Percentiles rank a stretch among this genome's conserved stretches.
These are phyloP conservation scores for Troglohyphantes excavatus DNA, from an alignment of 2,888 invertebrate species.

Conservation along the genomic window DNA sequence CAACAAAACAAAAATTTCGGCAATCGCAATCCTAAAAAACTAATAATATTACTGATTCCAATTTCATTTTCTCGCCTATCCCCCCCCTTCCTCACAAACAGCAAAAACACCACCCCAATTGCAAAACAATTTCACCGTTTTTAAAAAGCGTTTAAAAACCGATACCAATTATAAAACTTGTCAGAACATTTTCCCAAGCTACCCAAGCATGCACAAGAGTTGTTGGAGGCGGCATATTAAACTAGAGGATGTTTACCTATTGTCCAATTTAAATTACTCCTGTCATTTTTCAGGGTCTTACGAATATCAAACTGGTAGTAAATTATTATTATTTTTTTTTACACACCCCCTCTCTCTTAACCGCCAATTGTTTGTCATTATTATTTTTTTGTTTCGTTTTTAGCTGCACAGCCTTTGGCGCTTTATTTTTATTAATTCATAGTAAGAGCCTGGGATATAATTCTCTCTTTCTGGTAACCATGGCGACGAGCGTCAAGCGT, in stretches of 20 bases:
- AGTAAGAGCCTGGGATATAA: constrained; percentile 38
- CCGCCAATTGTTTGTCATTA: constrained; percentile 61
- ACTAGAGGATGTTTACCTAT: constrained; percentile 72
- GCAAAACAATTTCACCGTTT: constrained; percentile 66
- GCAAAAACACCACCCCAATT: constrained; percentile 36
- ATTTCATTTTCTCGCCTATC: constrained; percentile 28
- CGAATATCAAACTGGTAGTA: constrained; percentile 67
- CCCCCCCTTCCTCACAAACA: constrained; percentile 15
- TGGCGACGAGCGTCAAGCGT: constrained; percentile 64
- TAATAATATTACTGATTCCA: constrained; percentile 64
- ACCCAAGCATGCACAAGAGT: neutral
- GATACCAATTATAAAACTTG: constrained; percentile 78
- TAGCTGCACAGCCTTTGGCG: constrained; percentile 22
- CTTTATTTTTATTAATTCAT: constrained; percentile 74
- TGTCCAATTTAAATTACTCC: constrained; percentile 78
- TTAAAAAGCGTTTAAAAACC: constrained; percentile 73
- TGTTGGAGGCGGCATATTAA: constrained; percentile 58
- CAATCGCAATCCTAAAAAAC: constrained; percentile 47
- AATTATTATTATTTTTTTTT: constrained; percentile 63
- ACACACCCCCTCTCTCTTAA: neutral
- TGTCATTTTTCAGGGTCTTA: constrained; percentile 74
- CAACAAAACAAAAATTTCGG: constrained; percentile 44
- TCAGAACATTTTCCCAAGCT: constrained; percentile 65
- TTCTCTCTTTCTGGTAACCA: constrained; percentile 33
- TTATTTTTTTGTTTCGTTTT: constrained; percentile 63